Base-by-base conservation (phyloP, 2,888 invertebrate genomes). In the Helobdella robusta region DNA sequence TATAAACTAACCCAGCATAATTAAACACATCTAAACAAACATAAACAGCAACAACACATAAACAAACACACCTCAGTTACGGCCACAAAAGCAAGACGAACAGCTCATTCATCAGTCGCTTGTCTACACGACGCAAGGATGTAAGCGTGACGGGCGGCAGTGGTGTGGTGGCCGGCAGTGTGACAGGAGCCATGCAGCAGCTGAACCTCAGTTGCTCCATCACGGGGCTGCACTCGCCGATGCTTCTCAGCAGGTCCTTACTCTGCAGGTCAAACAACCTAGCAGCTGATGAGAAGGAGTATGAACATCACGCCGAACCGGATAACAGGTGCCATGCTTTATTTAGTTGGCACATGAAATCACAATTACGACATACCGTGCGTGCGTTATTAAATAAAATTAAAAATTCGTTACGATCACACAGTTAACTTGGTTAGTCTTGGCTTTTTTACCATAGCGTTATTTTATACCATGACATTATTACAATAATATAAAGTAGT, bases 41-140 rank as follows among this genome's bases (percentile, higher is more conserved):
- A 40, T 30, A 30, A 25, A 58, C 30, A 28, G 30, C 8, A 25
- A 58, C 34, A 35, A 48, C n/a, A 28, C 25, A 30, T 23, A 4
- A 48, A 2, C 30, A 5, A 20, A n/a, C 18, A n/a, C 3, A 28
- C 32, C 32, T n/a, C n/a, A 66, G 66, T n/a, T 66, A 64, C 35
- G 35, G 34, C 20, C 48, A 61, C 25, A 65, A 66, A 30, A 90
- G 89, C 84, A 90, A 91, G 84, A 89, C 89, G 84, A 91, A 91
- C 82, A 87, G 90, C 73, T 91, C 91, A 66, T 91, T 91, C 83
- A 90, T 91, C 79, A 89, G 90, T 76, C 86, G 91, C 73, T 84
- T 91, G 81, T 90, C 91, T 74, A 77, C 77, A 3, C 68, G 75
- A 23, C 71, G 77, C 30, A 71, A 74, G 25, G 76, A 76, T 52